Percentiles rank a stretch among this genome's conserved stretches.
These are phyloP conservation scores for Apoda limacodes DNA, from an alignment of 2,888 invertebrate species.

Conservation along the genomic window DNA sequence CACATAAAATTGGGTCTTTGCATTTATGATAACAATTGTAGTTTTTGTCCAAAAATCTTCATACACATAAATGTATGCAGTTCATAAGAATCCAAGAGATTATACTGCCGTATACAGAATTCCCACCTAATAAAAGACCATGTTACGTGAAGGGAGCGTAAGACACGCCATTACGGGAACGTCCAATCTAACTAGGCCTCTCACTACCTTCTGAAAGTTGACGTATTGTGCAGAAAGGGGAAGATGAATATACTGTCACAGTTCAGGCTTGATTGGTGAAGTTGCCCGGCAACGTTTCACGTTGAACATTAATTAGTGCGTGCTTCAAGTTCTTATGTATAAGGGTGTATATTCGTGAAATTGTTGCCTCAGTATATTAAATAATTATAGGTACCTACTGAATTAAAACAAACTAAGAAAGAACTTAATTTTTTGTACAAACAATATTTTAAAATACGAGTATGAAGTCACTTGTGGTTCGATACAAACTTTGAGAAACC, in stretches of 20 bases:
- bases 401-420: too few species aligned
- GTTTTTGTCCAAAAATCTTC: too few species aligned
- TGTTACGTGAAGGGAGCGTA: conserved; percentile 63
- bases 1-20: too few species aligned
- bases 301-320: conserved; percentile 67
- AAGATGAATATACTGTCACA: conserved; percentile 36
- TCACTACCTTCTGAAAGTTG: conserved; percentile 31
- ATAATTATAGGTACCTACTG: too few species aligned
- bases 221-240: conserved; percentile 30
- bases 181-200: conserved; percentile 43
- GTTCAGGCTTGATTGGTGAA: conserved; percentile 44
- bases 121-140: conserved; percentile 68
- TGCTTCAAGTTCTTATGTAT: conserved; percentile 53
- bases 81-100: conserved; percentile 46
- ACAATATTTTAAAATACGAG: too few species aligned
- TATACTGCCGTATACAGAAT: conserved; percentile 58
- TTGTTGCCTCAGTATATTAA: conserved; percentile 35
- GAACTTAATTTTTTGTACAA: too few species aligned
- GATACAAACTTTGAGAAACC: too few species aligned
- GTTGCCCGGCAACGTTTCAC: conserved; percentile 55
- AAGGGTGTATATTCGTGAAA: conserved; percentile 43
- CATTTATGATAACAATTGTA: too few species aligned
- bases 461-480: too few species aligned
- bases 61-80: conserved; percentile 20
- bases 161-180: conserved; percentile 61